Percentiles rank a stretch among this genome's conserved stretches.
Conservation (phyloP, 2,888 invertebrate genomes). For the Macropis europaea region DNA sequence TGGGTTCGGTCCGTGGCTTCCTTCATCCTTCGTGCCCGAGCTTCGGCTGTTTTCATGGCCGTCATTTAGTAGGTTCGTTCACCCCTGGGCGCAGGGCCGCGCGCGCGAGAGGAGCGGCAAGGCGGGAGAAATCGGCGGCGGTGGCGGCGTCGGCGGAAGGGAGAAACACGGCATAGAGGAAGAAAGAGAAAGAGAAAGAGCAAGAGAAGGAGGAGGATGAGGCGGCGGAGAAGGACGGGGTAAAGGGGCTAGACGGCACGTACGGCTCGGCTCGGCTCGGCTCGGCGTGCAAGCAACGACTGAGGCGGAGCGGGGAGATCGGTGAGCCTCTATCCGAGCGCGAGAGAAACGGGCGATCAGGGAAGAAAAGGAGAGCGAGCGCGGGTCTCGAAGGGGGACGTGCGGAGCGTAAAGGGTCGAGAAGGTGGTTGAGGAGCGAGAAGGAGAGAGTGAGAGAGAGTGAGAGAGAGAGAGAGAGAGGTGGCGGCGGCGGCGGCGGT, state of each 20-base stretch:
- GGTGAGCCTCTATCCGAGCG: constrained; percentile 48
- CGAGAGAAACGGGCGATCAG: constrained; percentile 24
- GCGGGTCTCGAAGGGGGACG: constrained; percentile 28
- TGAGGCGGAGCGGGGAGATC: constrained; percentile 49
- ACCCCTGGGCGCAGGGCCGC: constrained; percentile 76
- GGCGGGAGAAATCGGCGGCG: constrained; percentile 53
- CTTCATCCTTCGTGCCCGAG: constrained; percentile 76
- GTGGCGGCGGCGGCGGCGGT: constrained; percentile 12
- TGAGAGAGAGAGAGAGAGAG: neutral
- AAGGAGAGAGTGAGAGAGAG: constrained; percentile 21
- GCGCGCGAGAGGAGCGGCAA: constrained; percentile 52
- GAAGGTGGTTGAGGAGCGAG: constrained; percentile 43
- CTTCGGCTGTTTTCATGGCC: constrained; percentile 80
- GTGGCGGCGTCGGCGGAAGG: constrained; percentile 20
- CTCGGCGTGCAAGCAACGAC: constrained; percentile 60
- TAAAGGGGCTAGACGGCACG: constrained; percentile 73
- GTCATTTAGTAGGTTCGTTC: constrained; percentile 80
- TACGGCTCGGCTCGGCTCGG: constrained; percentile 55
- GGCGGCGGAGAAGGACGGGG: constrained; percentile 45
- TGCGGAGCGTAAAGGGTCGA: constrained; percentile 49
- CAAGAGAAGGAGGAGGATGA: constrained; percentile 35
- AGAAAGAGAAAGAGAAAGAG: constrained; percentile 33
- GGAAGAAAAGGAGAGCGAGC: constrained; percentile 16
- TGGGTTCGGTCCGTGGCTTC: constrained; percentile 71
- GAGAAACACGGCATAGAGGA: constrained; percentile 26